Percentiles rank a stretch among this genome's conserved stretches.
phyloP scores from a whole-genome alignment of 2,888 invertebrate species.

The Conchocele bisecta region DNA sequence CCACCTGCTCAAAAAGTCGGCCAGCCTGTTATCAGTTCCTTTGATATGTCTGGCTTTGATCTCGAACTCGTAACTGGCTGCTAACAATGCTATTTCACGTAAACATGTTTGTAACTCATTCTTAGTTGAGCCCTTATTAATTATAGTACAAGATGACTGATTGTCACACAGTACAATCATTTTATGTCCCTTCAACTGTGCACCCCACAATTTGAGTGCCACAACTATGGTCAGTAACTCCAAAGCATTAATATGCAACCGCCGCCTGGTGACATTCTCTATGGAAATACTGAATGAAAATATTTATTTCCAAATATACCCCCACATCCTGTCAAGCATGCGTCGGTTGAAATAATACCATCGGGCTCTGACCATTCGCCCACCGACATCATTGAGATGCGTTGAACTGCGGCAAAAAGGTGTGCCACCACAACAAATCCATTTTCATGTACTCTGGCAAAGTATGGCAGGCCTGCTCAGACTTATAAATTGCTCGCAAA shows the following conservation, averaged over 20 bases:
- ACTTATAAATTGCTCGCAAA: not conserved
- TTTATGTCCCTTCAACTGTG: not conserved
- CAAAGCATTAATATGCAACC: not conserved
- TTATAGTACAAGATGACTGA: not conserved
- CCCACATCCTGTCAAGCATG: slow-evolving; percentile 25
- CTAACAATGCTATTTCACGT: not conserved
- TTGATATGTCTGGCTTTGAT: not conserved
- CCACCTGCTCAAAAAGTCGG: not conserved
- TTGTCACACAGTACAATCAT: slow-evolving; percentile 2
- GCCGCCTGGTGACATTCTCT: not conserved
- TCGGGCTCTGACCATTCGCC: slow-evolving; percentile 34
- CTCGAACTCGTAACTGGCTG: not conserved
- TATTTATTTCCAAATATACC: slow-evolving; percentile 13
- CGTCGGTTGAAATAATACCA: slow-evolving; percentile 23
- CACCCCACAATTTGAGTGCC: not conserved
- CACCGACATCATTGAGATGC: slow-evolving; percentile 17
- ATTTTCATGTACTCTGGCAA: slow-evolving; percentile 10
- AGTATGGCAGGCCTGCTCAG: not conserved
- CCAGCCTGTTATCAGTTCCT: not conserved
- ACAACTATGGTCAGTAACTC: not conserved
- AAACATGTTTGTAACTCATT: not conserved
- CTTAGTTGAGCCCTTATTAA: not conserved
- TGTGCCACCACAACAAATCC: slow-evolving; percentile 28
- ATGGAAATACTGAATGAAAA: slow-evolving; percentile 17
- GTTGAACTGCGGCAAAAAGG: slow-evolving; percentile 31